Evolutionary conservation across 2,888 invertebrate species (phyloP), one percentile per base, ranked within the genome.

Genomic region (Podotricha telesiphe): DNA sequence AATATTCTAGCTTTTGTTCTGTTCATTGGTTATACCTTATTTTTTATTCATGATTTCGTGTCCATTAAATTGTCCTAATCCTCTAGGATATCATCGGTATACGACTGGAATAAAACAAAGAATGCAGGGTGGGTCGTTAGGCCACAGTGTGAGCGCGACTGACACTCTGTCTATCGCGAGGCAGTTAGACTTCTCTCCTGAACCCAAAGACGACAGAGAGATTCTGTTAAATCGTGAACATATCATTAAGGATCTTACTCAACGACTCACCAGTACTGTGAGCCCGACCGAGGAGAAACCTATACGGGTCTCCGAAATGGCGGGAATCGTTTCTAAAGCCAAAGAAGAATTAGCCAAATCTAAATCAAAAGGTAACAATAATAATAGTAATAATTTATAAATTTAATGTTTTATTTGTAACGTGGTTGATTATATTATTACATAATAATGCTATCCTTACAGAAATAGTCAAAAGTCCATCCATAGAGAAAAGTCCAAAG

Each of bases 331-430:
- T 76, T 97, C 96, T 65, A 98, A 98, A 93, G 98, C 98, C 81
- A 98, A 98, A 94, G 97, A 98, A 87, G 98, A 97, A 78, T 92
- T 98, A 79, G 96, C 96, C 19, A 97, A 97, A 87, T 97, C 97
- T 69, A 97, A 97, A 85, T 96, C 96, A 73, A 96, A 96, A 89
- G 96, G 94, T 84, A 62, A n/a, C n/a, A n/a, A n/a, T n/a, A n/a
- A n/a, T n/a, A n/a, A n/a, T n/a, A n/a, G n/a, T n/a, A n/a, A n/a
- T n/a, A n/a, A n/a, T n/a, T n/a, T n/a, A n/a, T n/a, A n/a, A n/a
- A n/a, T n/a, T n/a, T n/a, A n/a, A n/a, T n/a, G n/a, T n/a, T n/a
- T n/a, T n/a, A n/a, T n/a, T n/a, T n/a, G n/a, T n/a, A n/a, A n/a
- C n/a, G n/a, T n/a, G n/a, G n/a, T n/a, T n/a, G n/a, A n/a, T n/a